Base-by-base conservation (phyloP, 2,888 invertebrate species). In the Nezara viridula region DNA sequence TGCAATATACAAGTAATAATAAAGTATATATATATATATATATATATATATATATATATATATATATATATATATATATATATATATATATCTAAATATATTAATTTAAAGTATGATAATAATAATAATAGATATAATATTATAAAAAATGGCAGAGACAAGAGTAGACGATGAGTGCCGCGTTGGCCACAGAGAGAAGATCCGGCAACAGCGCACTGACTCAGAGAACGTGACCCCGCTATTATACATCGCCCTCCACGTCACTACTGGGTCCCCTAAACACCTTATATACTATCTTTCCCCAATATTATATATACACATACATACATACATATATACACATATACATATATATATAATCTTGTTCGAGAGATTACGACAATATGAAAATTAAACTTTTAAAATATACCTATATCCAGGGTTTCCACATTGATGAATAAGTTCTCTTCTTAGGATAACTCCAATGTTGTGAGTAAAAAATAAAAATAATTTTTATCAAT, bases 161-260 rank as follows among this genome's bases (percentile, higher is more conserved):
- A 40, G 14, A n/a, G 24, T 44, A 40, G 37, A 24, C 55, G n/a
- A 24, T 6, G 19, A 32, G 40, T 77, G 77, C 40, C 77, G 77
- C 37, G 40, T 60, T 52, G 50, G 44, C 47, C 47, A 52, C 27
- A 40, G 32, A 44, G 10, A 5, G 86, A 27, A 86, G 55, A 86
- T 55, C 86, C 86, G 86, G 60, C 86, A 86, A 86, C 86, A 44
- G 37, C 52, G 86, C 37, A 32, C 86, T 86, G 86, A 86, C 60
- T 86, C 86, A 86, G 60, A 86, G 86, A 86, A 86, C 86, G 60
- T 86, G 86, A 86, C 86, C 55, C 86, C 40, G 3, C 55, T 86
- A 55, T 50, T 86, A 37, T 86, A 50, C 49, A 24, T 52, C 24
- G 50, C 49, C 9, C 16, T 86, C 86, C 86, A 86, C 86, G 86